These are phyloP conservation scores for Ruditapes philippinarum DNA, from an alignment of 1,140 invertebrate species.

Conservation along the genomic window DNA sequence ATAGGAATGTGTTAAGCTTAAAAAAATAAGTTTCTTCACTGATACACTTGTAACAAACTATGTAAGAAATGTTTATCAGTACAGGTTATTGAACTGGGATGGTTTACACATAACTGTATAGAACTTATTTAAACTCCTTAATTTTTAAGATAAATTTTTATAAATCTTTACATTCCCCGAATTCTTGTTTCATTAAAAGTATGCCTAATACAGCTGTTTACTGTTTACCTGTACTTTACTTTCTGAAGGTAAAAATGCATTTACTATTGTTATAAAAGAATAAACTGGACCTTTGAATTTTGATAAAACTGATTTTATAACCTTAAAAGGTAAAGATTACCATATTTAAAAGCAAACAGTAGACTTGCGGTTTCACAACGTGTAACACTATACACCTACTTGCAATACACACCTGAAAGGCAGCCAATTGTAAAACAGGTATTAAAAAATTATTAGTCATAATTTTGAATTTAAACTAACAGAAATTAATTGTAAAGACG, in stretches of 20 bases:
- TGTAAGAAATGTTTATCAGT: neutral
- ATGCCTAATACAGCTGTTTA: neutral
- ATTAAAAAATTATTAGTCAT: constrained; percentile 9
- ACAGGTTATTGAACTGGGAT: neutral
- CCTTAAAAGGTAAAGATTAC: constrained; percentile 17
- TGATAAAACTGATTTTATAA: neutral
- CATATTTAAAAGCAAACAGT: neutral
- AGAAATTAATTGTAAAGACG: too few relatives aligned
- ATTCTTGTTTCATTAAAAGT: neutral
- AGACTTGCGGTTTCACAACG: neutral
- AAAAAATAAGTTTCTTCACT: neutral
- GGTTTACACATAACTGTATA: neutral
- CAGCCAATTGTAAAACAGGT: neutral
- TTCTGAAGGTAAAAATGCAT: too few relatives aligned
- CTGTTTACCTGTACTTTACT: neutral
- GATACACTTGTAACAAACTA: neutral
- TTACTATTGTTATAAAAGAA: neutral
- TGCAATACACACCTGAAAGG: neutral
- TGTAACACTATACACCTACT: neutral
- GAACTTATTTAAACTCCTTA: neutral
- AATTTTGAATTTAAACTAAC: too few relatives aligned
- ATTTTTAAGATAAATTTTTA: too few relatives aligned
- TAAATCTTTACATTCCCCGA: neutral
- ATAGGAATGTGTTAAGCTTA: too few relatives aligned
- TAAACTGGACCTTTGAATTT: neutral